These are phyloP conservation scores for Folsomia manolachei DNA, from an alignment of 2,888 invertebrate genomes.

Conservation along the genomic window DNA sequence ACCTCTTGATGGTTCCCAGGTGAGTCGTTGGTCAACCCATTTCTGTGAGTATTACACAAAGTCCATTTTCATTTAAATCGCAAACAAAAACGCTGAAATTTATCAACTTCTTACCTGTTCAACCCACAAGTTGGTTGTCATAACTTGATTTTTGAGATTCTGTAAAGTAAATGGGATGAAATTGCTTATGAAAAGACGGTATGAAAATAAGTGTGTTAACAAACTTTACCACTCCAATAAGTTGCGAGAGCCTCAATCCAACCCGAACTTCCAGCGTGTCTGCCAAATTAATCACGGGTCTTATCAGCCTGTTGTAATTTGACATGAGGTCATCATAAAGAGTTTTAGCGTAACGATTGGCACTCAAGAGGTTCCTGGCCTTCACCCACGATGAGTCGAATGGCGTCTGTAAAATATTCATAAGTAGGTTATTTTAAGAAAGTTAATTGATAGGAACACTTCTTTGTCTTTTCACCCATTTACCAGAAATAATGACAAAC, in stretches of 20 bases:
- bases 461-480: no score
- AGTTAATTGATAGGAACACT: no score
- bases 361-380: background rate
- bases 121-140: background rate
- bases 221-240: background rate
- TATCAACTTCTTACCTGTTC: background rate
- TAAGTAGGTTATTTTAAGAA: no score
- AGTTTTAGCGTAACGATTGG: background rate
- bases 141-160: background rate
- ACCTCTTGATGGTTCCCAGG: background rate
- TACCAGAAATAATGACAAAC: background rate
- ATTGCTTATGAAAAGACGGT: no score
- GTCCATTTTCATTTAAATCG: background rate
- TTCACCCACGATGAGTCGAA: background rate
- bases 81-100: background rate
- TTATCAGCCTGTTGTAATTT: background rate
- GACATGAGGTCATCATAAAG: background rate
- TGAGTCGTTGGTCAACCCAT: background rate
- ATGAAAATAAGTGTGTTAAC: no score
- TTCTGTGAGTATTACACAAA: background rate
- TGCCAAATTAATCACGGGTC: background rate
- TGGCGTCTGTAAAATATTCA: background rate
- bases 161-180: background rate
- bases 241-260: background rate
- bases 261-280: background rate